phyloP scores from a whole-genome alignment of 2,888 invertebrate species.

The Elysia crispata region DNA sequence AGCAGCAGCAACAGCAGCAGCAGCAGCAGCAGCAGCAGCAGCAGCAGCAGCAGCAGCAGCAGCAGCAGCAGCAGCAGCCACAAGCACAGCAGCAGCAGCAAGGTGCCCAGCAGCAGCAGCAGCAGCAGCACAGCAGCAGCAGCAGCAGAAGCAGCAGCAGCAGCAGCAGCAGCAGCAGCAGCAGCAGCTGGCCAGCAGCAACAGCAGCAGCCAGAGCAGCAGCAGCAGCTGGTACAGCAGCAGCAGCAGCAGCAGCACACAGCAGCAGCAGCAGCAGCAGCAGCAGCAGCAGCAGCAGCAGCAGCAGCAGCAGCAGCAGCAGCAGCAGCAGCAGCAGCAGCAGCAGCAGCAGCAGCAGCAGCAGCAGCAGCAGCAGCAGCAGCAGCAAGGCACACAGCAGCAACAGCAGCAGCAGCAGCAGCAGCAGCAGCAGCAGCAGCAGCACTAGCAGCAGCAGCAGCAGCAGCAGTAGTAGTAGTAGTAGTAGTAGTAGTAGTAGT shows the following conservation, averaged over 20 bases:
- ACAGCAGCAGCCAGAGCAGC: no score
- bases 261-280: no score
- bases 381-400: not conserved
- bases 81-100: no score
- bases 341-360: not conserved
- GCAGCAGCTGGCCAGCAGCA: not conserved
- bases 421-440: not conserved
- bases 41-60: not conserved
- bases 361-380: not conserved
- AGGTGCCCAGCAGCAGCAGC: no score
- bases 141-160: no score
- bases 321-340: not conserved
- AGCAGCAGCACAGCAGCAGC: no score
- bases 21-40: not conserved
- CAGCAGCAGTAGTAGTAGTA: no score
- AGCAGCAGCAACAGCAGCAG: conserved; percentile 11
- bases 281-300: not conserved
- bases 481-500: no score
- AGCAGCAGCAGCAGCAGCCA: not conserved
- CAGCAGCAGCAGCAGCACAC: no score
- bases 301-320: not conserved
- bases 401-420: not conserved
- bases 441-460: no score
- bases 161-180: conserved; percentile 6
- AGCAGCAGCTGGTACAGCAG: no score